Base-by-base conservation (phyloP, 2,113 vertebrate species). In the Physeter macrocephalus region DNA sequence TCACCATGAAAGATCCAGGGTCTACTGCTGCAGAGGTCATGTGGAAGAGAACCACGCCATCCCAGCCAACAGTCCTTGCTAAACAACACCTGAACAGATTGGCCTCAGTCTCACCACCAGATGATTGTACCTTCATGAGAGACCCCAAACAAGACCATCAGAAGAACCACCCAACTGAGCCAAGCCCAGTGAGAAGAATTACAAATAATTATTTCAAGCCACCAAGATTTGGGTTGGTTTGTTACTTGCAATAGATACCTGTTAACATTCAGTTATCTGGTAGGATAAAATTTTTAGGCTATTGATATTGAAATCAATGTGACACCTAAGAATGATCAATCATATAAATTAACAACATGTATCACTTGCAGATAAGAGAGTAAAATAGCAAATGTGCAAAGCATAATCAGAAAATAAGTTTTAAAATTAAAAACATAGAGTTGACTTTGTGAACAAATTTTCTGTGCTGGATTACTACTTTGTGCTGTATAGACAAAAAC, bases 351-450 rank as follows among this genome's bases (percentile, higher is more conserved):
- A 69, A 91, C 64, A 77, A 43, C 41, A 61, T 8, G 3, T 17
- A 64, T 57, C 10, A 46, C 8, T 69, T 34, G 34, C 12, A 92
- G 21, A 61, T 69, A 92, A n/a, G 46, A 36, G 18, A 95, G 15
- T 67, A 85, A 88, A 95, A 75, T 11, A 69, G 25, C 4, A 74
- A 83, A 81, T 17, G 41, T 17, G 31, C 14, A 67, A 62, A 78
- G n/a, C 3, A 41, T 20, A 72, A 92, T 83, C 23, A 90, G 31
- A 92, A 95, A 52, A 36, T 64, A 77, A 11, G 82, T 64, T 83
- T 94, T 13, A 41, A 67, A 71, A 49, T n/a, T 39, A 3, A 90
- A 93, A 93, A 36, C 15, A 34, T 39, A 75, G 72, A 54, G 1
- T 64, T 54, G 6, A 52, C n/a, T 71, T 80, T 49, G 59, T 59